A percentile compares a stretch with the other conserved stretches of the same genome.
These are phyloP conservation scores for Equus przewalskii DNA, from an alignment of 2,113 vertebrate species.

Conservation along the genomic window DNA sequence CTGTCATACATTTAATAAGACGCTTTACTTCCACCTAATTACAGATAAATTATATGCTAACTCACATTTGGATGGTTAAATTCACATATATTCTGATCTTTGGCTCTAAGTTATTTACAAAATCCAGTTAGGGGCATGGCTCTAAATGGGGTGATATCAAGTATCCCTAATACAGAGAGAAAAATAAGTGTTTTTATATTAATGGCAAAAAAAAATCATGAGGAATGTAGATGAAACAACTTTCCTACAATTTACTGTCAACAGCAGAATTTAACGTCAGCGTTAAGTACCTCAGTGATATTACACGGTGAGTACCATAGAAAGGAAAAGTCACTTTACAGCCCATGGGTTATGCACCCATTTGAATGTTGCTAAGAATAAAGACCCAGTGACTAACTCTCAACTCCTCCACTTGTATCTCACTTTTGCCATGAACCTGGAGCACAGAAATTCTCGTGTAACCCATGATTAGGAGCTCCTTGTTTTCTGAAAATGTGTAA, in stretches of 20 bases:
- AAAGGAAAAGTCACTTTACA: background rate
- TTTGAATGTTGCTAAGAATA: background rate
- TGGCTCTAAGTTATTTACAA: constrained; percentile 44
- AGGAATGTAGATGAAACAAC: background rate
- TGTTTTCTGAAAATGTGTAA: constrained; percentile 8
- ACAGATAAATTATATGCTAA: background rate
- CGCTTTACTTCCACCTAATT: background rate
- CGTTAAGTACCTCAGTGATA: background rate
- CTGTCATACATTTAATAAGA: background rate
- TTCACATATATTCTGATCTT: background rate
- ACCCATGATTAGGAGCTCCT: background rate
- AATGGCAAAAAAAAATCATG: background rate
- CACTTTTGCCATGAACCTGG: background rate
- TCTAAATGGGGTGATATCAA: background rate
- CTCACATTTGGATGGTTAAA: background rate
- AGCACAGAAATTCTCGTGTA: background rate
- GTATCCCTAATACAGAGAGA: background rate
- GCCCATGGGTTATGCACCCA: background rate
- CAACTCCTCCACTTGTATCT: background rate
- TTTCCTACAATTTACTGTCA: background rate
- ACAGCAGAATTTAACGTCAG: background rate
- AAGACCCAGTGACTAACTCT: background rate
- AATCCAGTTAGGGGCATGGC: background rate
- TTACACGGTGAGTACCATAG: background rate
- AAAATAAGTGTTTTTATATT: constrained; percentile 5